Percentiles rank a stretch among this genome's conserved stretches.
Evolutionary conservation across 1,140 invertebrate genomes (phyloP).

Genomic region (Pollicipes pollicipes): DNA sequence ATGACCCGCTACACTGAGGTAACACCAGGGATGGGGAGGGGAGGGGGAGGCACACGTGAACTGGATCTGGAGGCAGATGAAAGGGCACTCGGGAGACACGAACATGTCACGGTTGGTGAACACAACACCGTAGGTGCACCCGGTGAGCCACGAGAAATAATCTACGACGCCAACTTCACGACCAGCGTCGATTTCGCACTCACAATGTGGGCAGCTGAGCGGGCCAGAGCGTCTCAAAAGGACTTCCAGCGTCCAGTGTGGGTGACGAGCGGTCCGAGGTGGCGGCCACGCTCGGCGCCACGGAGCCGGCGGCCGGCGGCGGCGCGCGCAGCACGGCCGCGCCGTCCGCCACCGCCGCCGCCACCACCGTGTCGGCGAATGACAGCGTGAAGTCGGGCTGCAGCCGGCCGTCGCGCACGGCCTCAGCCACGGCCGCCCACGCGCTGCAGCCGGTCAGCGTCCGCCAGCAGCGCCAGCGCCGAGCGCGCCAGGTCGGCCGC

Average conservation of each 20-base stretch:
- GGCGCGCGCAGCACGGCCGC: background rate
- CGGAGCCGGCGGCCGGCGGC: too few species aligned
- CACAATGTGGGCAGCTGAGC: background rate
- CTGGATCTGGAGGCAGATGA: too few species aligned
- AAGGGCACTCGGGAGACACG: too few species aligned
- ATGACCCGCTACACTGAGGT: too few species aligned
- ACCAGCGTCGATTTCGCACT: background rate
- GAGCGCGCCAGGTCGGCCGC: background rate
- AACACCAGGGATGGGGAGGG: too few species aligned
- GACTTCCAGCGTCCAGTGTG: background rate
- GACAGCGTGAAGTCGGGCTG: background rate
- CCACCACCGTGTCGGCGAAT: background rate
- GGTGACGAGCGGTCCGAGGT: background rate
- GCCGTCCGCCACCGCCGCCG: background rate
- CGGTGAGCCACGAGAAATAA: too few species aligned
- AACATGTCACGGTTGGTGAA: too few species aligned
- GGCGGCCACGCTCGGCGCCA: background rate
- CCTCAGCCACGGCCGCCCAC: background rate
- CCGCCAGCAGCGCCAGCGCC: background rate
- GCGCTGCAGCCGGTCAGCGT: background rate
- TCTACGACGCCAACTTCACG: too few species aligned
- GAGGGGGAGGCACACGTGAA: too few species aligned
- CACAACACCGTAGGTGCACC: too few species aligned
- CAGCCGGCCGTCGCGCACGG: background rate
- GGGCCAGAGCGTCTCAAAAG: background rate